Conservation (phyloP, 2,113 vertebrate species). For the Synchiropus splendidus region DNA sequence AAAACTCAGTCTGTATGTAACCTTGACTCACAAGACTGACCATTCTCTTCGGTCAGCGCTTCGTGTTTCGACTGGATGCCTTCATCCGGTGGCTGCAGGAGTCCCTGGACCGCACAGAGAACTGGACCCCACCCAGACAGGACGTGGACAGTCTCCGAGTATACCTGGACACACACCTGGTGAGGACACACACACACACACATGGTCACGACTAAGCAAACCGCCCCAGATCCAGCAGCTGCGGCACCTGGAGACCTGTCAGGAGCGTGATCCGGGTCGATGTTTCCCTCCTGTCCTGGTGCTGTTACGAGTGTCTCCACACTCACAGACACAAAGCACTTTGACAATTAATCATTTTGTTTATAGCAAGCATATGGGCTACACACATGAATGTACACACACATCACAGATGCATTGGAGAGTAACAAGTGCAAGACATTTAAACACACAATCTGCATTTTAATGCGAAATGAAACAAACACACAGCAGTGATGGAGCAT, state of each 20-base stretch:
- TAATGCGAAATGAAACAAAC: slow-evolving; percentile 16
- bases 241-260: too few relatives aligned
- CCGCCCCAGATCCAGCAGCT: too few relatives aligned
- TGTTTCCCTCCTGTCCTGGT: too few relatives aligned
- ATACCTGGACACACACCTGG: slow-evolving; percentile 97
- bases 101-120: slow-evolving; percentile 89
- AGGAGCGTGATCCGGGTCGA: too few relatives aligned
- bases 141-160: slow-evolving; percentile 81
- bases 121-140: slow-evolving; percentile 88
- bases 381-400: slow-evolving; percentile 3
- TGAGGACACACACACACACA: slow-evolving; percentile 62
- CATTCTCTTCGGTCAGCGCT: slow-evolving; percentile 64
- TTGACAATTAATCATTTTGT: slow-evolving; percentile 32
- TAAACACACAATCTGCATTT: slow-evolving; percentile 2
- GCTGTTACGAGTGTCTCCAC: slow-evolving; percentile 10
- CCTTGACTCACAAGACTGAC: not conserved
- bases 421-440: too few relatives aligned
- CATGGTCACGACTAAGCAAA: slow-evolving; percentile 68
- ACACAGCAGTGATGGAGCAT: slow-evolving; percentile 22
- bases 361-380: slow-evolving; percentile 40
- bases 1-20: not conserved
- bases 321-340: slow-evolving; percentile 11
- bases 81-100: slow-evolving; percentile 94
- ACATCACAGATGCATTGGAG: slow-evolving; percentile 3
- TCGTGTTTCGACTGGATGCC: slow-evolving; percentile 90